Conservation (phyloP, 1,140 invertebrate species). For the Vanessa atalanta region DNA sequence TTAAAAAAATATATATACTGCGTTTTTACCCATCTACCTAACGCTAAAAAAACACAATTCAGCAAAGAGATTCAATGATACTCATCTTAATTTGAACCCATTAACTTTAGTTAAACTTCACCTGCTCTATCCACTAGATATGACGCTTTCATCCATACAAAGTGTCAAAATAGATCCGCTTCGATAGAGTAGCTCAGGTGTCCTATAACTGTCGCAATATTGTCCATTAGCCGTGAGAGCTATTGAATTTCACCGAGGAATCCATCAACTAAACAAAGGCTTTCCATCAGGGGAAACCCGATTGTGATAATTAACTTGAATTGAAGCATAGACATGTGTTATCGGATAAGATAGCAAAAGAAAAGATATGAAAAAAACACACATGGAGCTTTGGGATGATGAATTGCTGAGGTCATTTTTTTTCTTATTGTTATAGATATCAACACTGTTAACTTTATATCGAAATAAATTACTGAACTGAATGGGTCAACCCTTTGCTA, state of each 20-base stretch:
- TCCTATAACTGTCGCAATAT: constrained; percentile 30
- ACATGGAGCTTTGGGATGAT: not conserved
- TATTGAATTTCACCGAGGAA: constrained; percentile 31
- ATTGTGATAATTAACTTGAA: constrained; percentile 30
- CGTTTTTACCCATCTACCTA: too few relatives aligned
- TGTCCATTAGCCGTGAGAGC: constrained; percentile 32
- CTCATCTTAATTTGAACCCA: too few relatives aligned
- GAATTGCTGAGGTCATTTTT: not conserved
- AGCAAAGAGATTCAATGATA: too few relatives aligned
- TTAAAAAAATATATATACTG: too few relatives aligned
- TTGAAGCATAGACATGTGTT: constrained; percentile 6
- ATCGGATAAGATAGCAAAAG: not conserved
- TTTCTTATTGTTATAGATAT: too few relatives aligned
- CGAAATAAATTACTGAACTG: too few relatives aligned
- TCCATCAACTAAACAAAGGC: constrained; percentile 35
- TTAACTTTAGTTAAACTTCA: too few relatives aligned
- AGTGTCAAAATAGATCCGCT: not conserved
- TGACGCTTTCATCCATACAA: not conserved
- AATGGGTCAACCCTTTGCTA: too few relatives aligned
- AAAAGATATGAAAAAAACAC: not conserved
- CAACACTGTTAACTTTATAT: too few relatives aligned
- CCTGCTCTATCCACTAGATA: too few relatives aligned
- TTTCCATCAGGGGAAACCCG: constrained; percentile 30
- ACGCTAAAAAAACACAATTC: too few relatives aligned
- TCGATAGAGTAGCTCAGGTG: constrained; percentile 27